Base-by-base conservation (phyloP, 1,140 invertebrate genomes). In the Acromyrmex charruanus region DNA sequence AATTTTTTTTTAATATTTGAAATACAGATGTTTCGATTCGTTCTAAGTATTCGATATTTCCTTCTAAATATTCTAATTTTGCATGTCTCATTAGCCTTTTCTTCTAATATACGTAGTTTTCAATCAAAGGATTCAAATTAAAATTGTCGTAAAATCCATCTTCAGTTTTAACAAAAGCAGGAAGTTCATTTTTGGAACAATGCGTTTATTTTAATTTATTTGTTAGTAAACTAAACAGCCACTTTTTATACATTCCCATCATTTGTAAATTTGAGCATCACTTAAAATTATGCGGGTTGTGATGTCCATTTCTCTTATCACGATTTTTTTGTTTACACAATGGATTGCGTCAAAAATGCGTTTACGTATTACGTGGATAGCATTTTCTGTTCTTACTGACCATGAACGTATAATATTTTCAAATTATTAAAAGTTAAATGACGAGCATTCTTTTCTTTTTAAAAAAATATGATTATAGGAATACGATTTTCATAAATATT, bases 281-380 rank as follows among this genome's bases (percentile, higher is more conserved):
- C 0, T 65, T 35, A 35, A 66, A 66, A 39, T n/a, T 35, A 35
- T 35, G 18, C 18, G n/a, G 18, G n/a, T 5, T 63, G 14, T 14
- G 14, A 63, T 31, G 4, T 51, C 25, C 21, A 21, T 21, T 39
- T 25, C 21, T 68, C 65, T 68, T 44, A 44, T 68, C 35, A 44
- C 65, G n/a, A 68, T 44, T 68, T 68, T 44, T 49, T 69, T 69
- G 14, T 69, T 69, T 69, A 49, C 39, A 69, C 39, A 69, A 51
- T 25, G 5, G 3, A 69, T 69, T 69, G 6, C 65, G n/a, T 69
- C 39, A n/a, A 25, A n/a, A 25, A 49, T 66, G 65, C 31, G 3
- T 14, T 39, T 18, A 21, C 18, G 12, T 69, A 44, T 69, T 49
- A 39, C 66, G 21, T 51, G 66, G 39, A 49, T n/a, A 51, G 39